Conservation (phyloP, 1,140 invertebrate species). For the Drosophila bifasciata region DNA sequence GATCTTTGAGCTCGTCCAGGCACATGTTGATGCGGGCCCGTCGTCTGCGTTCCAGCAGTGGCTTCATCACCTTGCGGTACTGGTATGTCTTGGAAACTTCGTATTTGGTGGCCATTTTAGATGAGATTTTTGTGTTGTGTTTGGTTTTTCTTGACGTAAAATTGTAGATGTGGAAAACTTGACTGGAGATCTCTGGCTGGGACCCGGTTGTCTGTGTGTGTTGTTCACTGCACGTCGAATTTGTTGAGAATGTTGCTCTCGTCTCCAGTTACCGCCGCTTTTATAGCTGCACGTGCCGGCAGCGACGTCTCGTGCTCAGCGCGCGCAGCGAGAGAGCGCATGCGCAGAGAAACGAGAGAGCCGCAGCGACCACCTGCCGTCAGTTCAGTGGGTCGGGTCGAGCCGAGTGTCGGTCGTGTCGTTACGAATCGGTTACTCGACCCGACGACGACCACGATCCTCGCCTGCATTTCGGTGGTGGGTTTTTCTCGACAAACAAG, state of each 20-base stretch:
- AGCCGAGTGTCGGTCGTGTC: slow-evolving; percentile 6
- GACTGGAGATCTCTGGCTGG: neutral
- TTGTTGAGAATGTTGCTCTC: slow-evolving; percentile 74
- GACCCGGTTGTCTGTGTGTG: slow-evolving; percentile 18
- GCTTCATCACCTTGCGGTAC: slow-evolving; percentile 97
- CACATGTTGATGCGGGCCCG: slow-evolving; percentile 97
- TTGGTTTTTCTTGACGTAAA: slow-evolving; percentile 15
- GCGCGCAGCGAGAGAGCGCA: slow-evolving; percentile 44
- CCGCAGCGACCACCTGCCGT: slow-evolving; percentile 64
- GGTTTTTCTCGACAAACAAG: slow-evolving; percentile 78
- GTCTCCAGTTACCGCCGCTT: slow-evolving; percentile 66
- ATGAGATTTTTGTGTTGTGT: slow-evolving; percentile 28
- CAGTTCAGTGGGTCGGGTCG: slow-evolving; percentile 51
- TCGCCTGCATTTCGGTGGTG: slow-evolving; percentile 61
- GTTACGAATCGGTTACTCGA: slow-evolving; percentile 8
- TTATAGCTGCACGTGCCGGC: slow-evolving; percentile 83
- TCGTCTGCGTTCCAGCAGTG: slow-evolving; percentile 96
- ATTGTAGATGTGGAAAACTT: slow-evolving; percentile 9
- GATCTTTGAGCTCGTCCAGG: slow-evolving; percentile 95
- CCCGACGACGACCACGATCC: slow-evolving; percentile 42
- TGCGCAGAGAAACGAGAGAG: slow-evolving; percentile 16
- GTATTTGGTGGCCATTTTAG: slow-evolving; percentile 79
- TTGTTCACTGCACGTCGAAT: slow-evolving; percentile 66
- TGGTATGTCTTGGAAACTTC: slow-evolving; percentile 92
- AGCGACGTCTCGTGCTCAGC: slow-evolving; percentile 73